Base-by-base conservation (phyloP, 2,888 invertebrate species). In the Mylabris sibirica region DNA sequence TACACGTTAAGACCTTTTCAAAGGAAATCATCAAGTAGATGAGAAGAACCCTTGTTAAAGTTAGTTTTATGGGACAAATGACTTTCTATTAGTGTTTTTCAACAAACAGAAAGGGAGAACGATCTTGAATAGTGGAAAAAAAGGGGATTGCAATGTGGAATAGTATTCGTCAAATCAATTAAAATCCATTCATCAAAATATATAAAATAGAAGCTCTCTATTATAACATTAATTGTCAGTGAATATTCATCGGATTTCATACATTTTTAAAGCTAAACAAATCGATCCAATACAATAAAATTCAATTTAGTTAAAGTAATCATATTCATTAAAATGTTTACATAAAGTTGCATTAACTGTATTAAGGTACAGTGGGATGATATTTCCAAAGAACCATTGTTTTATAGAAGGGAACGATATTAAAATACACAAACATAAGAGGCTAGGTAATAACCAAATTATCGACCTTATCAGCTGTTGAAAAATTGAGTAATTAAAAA, bases 11-110 rank as follows among this genome's bases (percentile, higher is more conserved):
- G 71, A 69, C 75, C 77, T 76, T 76, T 74, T 49, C 20, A 20
- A 75, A 77, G 76, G 77, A 78, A 76, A 78, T 78, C 77, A 74
- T 77, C 77, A 74, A 74, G 72, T 75, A 74, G 76, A 74, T 76
- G 76, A 75, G 75, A 73, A 72, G 76, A 73, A 72, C 77, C 76
- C 77, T 77, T 75, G 77, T 77, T 77, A 65, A 61, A 71, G 68
- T 71, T 66, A 64, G 71, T 71, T 71, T 70, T 68, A 71, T 66
- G 62, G 68, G 68, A 71, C 71, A 71, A 71, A 71, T 71, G 71
- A 69, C 69, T 71, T 69, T 63, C 71, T 71, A 69, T 71, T 68
- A 68, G 68, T 64, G 69, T n/a, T 24, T 63, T 53, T 68, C 64
- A 65, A 64, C 60, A 68, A 71, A 71, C 57, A 71, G 44, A 24